Evolutionary conservation across 2,888 invertebrate species (phyloP), one percentile per base, ranked within the genome.

Genomic region (Acleris cristana): DNA sequence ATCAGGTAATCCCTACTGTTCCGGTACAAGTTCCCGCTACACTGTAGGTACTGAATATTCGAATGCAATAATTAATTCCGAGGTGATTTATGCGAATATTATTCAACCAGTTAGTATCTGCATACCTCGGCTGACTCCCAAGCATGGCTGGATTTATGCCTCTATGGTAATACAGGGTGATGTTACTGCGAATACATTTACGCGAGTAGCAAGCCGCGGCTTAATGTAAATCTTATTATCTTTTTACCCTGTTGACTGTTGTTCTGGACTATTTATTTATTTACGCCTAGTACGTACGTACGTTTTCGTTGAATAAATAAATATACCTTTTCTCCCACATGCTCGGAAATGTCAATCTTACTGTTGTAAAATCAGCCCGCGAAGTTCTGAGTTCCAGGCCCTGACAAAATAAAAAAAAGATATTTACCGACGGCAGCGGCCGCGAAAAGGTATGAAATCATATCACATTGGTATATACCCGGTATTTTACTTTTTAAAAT

Each of bases 81-180:
- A 70, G 71, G 77, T 89, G 90, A 92, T 89, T 89, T 88, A 91
- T 86, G 88, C 75, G 87, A 85, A 85, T 89, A 89, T 90, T 90
- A 91, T 91, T 80, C 90, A 81, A 74, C 70, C 73, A 76, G 70
- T 73, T 72, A 74, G 71, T 75, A 64, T 57, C 62, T 71, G 68
- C 62, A 54, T 69, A 75, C 75, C 77, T 69, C 74, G 68, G 73
- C 78, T 80, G 80, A 79, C 79, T 79, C 77, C 67, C 62, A 64
- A 53, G 65, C 48, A 62, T 65, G 72, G 64, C 74, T 73, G 74
- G 76, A 83, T 85, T 85, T 84, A 85, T 85, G 83, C 78, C 76
- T 77, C 74, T 83, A 85, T 85, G 85, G 76, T 83, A 85, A 85
- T 85, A 74, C 73, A 69, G 73, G 74, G 76, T 78, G 80, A 82